Conservation (phyloP, 1,140 invertebrate genomes). For the Bombus difficillimus region DNA sequence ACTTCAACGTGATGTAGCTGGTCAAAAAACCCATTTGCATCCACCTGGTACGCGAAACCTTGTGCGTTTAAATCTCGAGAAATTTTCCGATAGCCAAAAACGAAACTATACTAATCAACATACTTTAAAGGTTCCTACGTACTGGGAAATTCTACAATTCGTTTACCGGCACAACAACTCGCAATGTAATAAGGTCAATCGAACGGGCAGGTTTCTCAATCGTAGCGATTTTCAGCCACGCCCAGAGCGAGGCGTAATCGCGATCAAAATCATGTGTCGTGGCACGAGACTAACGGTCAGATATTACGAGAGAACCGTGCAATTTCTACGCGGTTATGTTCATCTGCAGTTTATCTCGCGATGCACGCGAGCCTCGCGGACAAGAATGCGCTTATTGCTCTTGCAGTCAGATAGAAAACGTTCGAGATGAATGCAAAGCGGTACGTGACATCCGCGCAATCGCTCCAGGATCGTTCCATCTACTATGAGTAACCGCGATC, state of each 20-base stretch:
- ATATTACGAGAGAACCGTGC: conserved; percentile 2
- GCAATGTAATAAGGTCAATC: not conserved
- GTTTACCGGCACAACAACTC: no score
- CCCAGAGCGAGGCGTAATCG: not conserved
- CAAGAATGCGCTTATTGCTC: conserved; percentile 33
- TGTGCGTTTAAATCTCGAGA: no score
- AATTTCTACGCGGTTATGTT: conserved; percentile 37
- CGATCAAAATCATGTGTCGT: conserved; percentile 5
- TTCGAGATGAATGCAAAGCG: conserved; percentile 9
- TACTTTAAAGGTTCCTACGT: no score
- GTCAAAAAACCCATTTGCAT: no score
- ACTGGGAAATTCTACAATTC: no score
- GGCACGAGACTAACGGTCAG: not conserved
- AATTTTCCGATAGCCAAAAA: no score
- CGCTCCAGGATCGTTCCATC: not conserved
- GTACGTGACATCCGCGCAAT: conserved; percentile 9
- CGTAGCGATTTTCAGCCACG: conserved; percentile 6
- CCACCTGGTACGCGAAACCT: no score
- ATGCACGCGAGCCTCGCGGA: not conserved
- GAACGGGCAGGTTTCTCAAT: not conserved
- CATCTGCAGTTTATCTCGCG: conserved; percentile 30
- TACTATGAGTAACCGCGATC: not conserved
- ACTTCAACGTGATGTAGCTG: no score
- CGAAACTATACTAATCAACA: no score
- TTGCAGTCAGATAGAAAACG: not conserved